Evolutionary conservation across 2,113 vertebrate genomes (phyloP).

Genomic region (Upupa epops): DNA sequence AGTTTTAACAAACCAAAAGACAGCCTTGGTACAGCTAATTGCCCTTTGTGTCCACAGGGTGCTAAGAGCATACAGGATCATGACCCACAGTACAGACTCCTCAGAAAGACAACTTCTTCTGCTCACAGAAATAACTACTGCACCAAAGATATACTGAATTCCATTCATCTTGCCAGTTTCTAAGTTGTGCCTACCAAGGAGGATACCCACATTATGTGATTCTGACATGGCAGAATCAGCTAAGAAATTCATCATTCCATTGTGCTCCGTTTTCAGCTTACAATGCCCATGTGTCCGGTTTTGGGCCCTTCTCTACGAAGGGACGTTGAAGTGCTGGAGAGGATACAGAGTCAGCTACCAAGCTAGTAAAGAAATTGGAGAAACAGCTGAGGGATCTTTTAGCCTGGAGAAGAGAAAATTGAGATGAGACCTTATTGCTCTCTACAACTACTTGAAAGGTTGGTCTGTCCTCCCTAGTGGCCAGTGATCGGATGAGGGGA

Average conservation of each 20-base stretch:
- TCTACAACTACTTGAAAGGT: no score
- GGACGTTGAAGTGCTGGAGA: no score
- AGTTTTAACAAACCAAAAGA: not conserved
- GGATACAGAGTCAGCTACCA: no score
- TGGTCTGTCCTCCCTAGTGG: no score
- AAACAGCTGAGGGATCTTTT: no score
- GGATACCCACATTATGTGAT: not conserved
- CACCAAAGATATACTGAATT: not conserved
- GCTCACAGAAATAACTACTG: rapidly evolving
- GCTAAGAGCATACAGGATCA: not conserved
- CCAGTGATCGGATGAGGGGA: no score
- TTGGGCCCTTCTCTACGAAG: no score
- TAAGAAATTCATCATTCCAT: not conserved
- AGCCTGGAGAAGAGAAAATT: no score
- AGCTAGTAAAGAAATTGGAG: no score
- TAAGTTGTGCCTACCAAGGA: not conserved
- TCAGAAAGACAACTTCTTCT: not conserved
- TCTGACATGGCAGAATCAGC: not conserved
- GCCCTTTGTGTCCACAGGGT: not conserved
- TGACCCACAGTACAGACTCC: not conserved
- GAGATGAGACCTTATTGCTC: no score
- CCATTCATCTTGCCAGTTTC: not conserved
- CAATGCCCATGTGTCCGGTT: not conserved
- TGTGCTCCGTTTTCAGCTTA: not conserved
- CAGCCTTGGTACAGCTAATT: not conserved